A percentile compares a stretch with the other conserved stretches of the same genome.
Conservation (phyloP, 2,888 invertebrate species). For the Callyntrura sp. region DNA sequence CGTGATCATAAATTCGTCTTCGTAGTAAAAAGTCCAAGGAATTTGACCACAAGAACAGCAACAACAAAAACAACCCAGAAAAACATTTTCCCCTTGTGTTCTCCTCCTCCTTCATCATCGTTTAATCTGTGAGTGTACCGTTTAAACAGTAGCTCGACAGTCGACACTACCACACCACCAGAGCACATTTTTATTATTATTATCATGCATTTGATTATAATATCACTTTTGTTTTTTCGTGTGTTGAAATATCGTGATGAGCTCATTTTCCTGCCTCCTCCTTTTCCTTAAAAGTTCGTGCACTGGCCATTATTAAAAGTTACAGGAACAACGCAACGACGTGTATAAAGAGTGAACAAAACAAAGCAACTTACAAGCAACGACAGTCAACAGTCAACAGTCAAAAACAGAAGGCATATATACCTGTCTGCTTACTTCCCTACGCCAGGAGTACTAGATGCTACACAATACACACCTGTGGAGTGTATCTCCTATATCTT, state of each 20-base stretch:
- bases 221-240: conserved; percentile 40
- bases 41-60: neutral
- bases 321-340: neutral
- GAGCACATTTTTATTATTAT: neutral
- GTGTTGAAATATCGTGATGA: conserved; percentile 45
- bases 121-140: neutral
- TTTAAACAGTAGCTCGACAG: neutral
- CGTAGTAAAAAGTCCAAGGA: neutral
- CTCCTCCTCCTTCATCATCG: neutral
- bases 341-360: neutral
- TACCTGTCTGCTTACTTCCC: neutral
- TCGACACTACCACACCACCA: neutral
- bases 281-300: conserved; percentile 57
- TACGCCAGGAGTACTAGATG: neutral
- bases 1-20: conserved; percentile 22
- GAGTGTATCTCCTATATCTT: neutral
- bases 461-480: too few species aligned
- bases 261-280: conserved; percentile 57
- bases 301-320: conserved; percentile 52
- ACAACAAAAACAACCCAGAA: conserved; percentile 7
- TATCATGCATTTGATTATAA: conserved; percentile 47
- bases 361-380: conserved; percentile 3
- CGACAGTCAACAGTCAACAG: too few species aligned
- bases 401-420: neutral
- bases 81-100: neutral